Conservation (phyloP, 1,140 invertebrate species). For the Pseudomyrmex sp. region DNA sequence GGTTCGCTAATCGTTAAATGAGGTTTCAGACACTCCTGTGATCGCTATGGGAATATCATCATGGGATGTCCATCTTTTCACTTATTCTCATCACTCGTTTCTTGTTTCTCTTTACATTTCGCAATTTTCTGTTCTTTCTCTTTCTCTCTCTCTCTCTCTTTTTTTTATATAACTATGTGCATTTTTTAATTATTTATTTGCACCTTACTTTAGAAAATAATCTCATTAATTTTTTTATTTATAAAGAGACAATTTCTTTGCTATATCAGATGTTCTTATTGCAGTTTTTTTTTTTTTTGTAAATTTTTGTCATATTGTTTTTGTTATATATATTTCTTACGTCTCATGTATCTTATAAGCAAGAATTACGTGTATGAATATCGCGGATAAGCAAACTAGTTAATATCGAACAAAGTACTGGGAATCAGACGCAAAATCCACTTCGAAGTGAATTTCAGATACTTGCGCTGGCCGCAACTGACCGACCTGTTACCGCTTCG, state of each 20-base stretch:
- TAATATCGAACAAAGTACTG: conserved; percentile 32
- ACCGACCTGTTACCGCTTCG: conserved; percentile 33
- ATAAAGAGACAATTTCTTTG: too few relatives aligned
- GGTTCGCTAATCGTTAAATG: conserved; percentile 76
- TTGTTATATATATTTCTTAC: too few relatives aligned
- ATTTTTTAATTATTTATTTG: too few relatives aligned
- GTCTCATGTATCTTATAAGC: too few relatives aligned
- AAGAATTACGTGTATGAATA: neutral
- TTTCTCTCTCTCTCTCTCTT: neutral
- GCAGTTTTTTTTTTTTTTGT: too few relatives aligned
- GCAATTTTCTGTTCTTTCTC: neutral
- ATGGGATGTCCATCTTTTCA: conserved; percentile 41
- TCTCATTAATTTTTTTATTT: too few relatives aligned
- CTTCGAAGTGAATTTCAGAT: conserved; percentile 50
- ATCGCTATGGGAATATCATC: conserved; percentile 55
- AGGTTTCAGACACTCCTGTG: conserved; percentile 63
- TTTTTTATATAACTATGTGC: too few relatives aligned
- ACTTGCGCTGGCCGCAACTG: neutral
- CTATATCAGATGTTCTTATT: too few relatives aligned
- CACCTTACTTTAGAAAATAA: too few relatives aligned
- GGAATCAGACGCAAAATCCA: conserved; percentile 52
- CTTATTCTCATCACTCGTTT: conserved; percentile 30
- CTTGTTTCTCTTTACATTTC: conserved; percentile 10
- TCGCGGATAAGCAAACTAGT: neutral
- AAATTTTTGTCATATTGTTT: too few relatives aligned